A percentile compares a stretch with the other conserved stretches of the same genome.
Conservation (phyloP, 1,140 invertebrate species). For the Apis dorsata region DNA sequence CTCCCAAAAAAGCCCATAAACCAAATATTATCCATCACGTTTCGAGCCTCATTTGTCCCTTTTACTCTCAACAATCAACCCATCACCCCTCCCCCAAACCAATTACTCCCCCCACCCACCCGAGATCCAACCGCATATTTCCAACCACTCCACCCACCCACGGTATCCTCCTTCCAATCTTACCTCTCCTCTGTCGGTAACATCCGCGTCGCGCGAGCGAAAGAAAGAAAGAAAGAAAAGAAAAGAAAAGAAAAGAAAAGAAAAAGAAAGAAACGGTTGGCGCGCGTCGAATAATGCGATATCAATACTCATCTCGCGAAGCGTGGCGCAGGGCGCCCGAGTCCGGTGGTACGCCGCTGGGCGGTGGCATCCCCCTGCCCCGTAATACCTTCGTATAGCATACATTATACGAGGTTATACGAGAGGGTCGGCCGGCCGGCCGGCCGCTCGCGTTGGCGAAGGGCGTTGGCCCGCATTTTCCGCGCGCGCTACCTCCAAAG, state of each 20-base stretch:
- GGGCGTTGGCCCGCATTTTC: too few relatives aligned
- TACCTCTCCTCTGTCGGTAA: not conserved
- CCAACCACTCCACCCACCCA: not conserved
- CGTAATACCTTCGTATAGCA: too few relatives aligned
- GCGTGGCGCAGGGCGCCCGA: not conserved
- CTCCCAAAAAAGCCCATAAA: not conserved
- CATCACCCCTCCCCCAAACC: not conserved
- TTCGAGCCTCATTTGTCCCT: slow-evolving; percentile 2
- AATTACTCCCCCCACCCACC: not conserved
- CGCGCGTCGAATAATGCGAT: slow-evolving; percentile 36
- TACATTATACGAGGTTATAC: too few relatives aligned
- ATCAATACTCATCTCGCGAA: slow-evolving; percentile 34
- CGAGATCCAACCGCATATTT: not conserved
- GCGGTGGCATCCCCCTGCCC: slow-evolving; percentile 66
- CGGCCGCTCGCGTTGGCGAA: too few relatives aligned
- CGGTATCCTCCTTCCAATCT: too few relatives aligned
- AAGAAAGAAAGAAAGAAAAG: not conserved
- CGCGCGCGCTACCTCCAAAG: too few relatives aligned
- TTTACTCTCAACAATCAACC: slow-evolving; percentile 12
- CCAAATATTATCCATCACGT: not conserved
- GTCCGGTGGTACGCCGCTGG: slow-evolving; percentile 62
- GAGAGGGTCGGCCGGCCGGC: too few relatives aligned
- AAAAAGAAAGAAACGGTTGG: not conserved
- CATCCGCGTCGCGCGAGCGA: not conserved
- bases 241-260: not conserved